Percentiles rank a stretch among this genome's conserved stretches.
Evolutionary conservation across 2,888 invertebrate genomes (phyloP).

Genomic region (Atherix ibis): DNA sequence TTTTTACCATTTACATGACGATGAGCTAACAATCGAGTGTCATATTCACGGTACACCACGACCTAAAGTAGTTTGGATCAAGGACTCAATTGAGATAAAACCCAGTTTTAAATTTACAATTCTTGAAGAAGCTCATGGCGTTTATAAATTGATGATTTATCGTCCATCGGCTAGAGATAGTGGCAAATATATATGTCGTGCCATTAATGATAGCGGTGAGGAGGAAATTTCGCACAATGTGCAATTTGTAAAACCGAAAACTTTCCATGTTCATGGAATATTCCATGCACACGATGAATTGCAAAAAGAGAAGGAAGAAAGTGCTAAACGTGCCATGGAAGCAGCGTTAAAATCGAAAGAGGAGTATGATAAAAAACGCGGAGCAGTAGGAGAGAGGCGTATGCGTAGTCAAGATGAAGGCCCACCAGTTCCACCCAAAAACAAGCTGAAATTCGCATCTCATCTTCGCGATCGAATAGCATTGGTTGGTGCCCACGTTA

Average conservation of each 20-base stretch:
- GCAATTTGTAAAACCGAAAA: slow-evolving; percentile 37
- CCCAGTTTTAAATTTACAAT: slow-evolving; percentile 29
- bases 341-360: slow-evolving; percentile 29
- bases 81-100: slow-evolving; percentile 24
- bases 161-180: slow-evolving; percentile 42
- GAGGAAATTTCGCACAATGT: slow-evolving; percentile 33
- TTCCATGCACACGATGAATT: slow-evolving; percentile 28
- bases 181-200: slow-evolving; percentile 53
- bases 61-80: slow-evolving; percentile 27
- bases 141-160: slow-evolving; percentile 39
- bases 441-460: slow-evolving; percentile 46
- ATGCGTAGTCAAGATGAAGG: slow-evolving; percentile 17
- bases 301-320: slow-evolving; percentile 24
- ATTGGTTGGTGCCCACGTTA: slow-evolving; percentile 55
- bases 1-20: slow-evolving; percentile 35
- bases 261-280: slow-evolving; percentile 32
- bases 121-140: slow-evolving; percentile 30
- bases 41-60: slow-evolving; percentile 30
- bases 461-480: slow-evolving; percentile 62
- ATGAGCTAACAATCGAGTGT: slow-evolving; percentile 44
- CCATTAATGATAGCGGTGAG: slow-evolving; percentile 49
- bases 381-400: slow-evolving; percentile 15
- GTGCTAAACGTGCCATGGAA: slow-evolving; percentile 26
- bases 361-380: slow-evolving; percentile 27
- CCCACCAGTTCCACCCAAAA: slow-evolving; percentile 25